Conservation (phyloP, 1,140 invertebrate species). For the Neodiprion pinetum region DNA sequence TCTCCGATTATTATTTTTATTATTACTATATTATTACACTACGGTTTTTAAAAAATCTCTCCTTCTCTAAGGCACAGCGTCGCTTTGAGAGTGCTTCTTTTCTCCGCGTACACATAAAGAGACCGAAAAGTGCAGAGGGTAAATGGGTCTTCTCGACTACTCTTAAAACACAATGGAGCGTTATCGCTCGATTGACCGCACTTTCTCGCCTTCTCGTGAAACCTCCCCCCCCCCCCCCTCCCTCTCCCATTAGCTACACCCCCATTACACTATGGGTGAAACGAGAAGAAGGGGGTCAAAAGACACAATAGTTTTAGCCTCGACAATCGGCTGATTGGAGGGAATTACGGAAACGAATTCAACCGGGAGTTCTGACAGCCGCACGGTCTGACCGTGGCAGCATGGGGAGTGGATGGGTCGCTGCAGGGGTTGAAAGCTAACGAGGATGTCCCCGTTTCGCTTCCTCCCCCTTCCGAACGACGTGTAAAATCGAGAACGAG, state of each 20-base stretch:
- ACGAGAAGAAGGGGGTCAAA: background rate
- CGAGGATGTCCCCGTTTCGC: conserved; percentile 35
- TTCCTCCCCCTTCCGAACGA: background rate
- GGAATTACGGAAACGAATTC: conserved; percentile 57
- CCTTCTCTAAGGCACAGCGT: too few species aligned
- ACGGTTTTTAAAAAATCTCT: too few species aligned
- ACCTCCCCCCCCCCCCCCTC: background rate
- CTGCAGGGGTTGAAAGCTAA: conserved; percentile 40
- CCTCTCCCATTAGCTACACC: background rate
- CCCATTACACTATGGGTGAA: background rate
- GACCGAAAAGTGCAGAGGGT: background rate
- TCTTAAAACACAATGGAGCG: conserved; percentile 49
- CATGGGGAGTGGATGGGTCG: conserved; percentile 22
- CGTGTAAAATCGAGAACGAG: too few species aligned
- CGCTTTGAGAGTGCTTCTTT: background rate
- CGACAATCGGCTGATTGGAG: conserved; percentile 56
- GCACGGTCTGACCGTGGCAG: background rate
- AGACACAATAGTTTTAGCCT: conserved; percentile 28
- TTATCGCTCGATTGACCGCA: conserved; percentile 55
- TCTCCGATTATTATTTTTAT: too few species aligned
- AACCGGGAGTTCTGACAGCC: conserved; percentile 28
- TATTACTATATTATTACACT: too few species aligned
- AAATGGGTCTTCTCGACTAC: conserved; percentile 46
- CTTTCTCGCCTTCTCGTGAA: conserved; percentile 31
- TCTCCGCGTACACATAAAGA: background rate